Percentiles rank a stretch among this genome's conserved stretches.
These are phyloP conservation scores for Lottia scabra DNA, from an alignment of 2,888 invertebrate species.

Conservation along the genomic window DNA sequence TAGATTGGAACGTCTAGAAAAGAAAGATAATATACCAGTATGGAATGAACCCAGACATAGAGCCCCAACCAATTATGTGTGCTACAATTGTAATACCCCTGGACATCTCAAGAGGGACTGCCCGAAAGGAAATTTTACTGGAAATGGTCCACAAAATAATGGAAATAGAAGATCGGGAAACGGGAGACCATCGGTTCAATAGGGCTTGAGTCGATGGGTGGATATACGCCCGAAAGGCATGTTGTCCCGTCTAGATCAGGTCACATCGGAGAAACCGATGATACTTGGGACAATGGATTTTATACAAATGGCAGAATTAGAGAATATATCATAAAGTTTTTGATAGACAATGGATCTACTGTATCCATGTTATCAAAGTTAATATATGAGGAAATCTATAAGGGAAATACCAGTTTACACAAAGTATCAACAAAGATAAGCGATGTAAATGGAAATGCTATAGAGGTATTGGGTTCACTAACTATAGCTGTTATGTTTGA, in stretches of 20 bases:
- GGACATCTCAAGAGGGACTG: conserved; percentile 11
- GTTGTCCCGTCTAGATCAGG: neutral
- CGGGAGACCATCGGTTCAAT: neutral
- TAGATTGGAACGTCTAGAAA: neutral
- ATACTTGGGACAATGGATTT: conserved; percentile 7
- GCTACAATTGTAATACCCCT: neutral
- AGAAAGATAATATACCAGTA: too few relatives aligned
- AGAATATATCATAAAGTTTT: too few relatives aligned
- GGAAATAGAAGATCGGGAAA: conserved; percentile 11
- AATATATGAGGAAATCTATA: too few relatives aligned
- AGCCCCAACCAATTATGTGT: too few relatives aligned
- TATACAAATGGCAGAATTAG: neutral
- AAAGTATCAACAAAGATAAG: neutral
- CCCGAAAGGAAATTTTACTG: neutral
- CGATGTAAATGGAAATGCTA: neutral
- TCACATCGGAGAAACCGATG: conserved; percentile 1
- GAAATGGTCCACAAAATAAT: conserved; percentile 4
- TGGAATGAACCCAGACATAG: neutral
- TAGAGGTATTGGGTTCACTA: neutral
- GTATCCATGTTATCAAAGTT: too few relatives aligned
- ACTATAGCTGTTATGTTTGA: neutral
- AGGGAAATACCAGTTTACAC: neutral
- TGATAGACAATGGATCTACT: too few relatives aligned
- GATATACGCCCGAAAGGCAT: neutral
- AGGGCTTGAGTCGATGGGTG: conserved; percentile 2